Evolutionary conservation across 1,140 invertebrate genomes (phyloP).

Genomic region (Trinorchestia longiramus): DNA sequence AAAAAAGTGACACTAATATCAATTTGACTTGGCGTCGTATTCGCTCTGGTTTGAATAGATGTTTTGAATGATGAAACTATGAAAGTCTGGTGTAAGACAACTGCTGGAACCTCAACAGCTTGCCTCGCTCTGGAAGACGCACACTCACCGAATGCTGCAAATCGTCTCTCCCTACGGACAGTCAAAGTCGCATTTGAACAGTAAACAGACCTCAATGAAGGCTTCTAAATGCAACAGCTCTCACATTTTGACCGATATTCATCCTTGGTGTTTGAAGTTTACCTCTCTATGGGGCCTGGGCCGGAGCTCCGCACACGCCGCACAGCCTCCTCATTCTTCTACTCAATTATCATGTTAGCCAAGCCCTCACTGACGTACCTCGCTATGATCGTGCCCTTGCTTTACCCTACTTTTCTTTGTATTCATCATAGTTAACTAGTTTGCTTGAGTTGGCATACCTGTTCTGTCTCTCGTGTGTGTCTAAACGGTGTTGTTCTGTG

Average conservation of each 20-base stretch:
- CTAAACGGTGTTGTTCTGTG: neutral
- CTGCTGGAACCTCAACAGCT: neutral
- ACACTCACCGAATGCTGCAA: neutral
- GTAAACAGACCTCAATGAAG: neutral
- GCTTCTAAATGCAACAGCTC: neutral
- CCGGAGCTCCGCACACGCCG: constrained; percentile 17
- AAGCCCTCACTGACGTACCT: constrained; percentile 18
- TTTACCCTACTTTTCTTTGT: constrained; percentile 29
- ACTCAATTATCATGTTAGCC: constrained; percentile 20
- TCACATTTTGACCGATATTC: neutral
- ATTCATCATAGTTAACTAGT: neutral
- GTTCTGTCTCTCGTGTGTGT: neutral
- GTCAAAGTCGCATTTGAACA: neutral
- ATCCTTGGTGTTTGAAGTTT: neutral
- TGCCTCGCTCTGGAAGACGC: constrained; percentile 22
- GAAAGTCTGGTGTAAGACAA: neutral
- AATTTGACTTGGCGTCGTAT: neutral
- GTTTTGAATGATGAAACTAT: neutral
- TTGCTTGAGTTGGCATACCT: neutral
- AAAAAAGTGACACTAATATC: neutral
- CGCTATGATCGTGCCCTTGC: neutral
- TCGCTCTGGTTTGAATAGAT: neutral
- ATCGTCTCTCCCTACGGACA: neutral
- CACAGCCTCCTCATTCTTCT: constrained; percentile 49
- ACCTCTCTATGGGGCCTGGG: constrained; percentile 28